Evolutionary conservation across 1,140 invertebrate species (phyloP), one percentile per base, ranked within the genome.

Genomic region (Zaprionus vittiger): DNA sequence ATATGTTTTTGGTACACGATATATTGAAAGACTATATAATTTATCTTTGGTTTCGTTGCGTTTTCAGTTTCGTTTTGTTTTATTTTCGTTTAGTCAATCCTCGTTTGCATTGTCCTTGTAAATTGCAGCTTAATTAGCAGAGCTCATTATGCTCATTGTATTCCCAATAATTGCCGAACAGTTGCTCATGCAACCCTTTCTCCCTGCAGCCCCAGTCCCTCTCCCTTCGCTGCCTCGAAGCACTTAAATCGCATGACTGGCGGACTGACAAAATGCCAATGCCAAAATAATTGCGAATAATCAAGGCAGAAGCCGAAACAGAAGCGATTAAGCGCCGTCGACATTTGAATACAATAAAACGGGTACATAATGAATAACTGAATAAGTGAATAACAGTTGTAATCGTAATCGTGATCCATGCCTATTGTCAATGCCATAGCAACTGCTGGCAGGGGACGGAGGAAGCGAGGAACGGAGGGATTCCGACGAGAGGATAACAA

Each of bases 251-350:
- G 76, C 77, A 73, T 77, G 77, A 63, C 47, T 28, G 47, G 31
- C 34, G 60, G 52, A 65, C 54, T 56, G 56, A 60, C 60, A 68
- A 71, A 66, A 65, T 65, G 67, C 56, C 78, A 81, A 81, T 85
- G 83, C 67, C 79, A 79, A 70, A 81, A 85, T 81, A 82, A 79
- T 79, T 85, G 72, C 38, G 81, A 65, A 77, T 83, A 80, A 80
- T 47, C 41, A 60, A 38, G 14, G 38, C 61, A 47, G 44, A 49
- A 28, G 24, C 55, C 9, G n/a, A 47, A 17, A n/a, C 6, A 59
- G 24, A 59, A 5, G 61, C 52, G 54, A 64, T 64, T 71, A 56
- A 55, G 24, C 54, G 57, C 60, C n/a, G 41, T 73, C 52, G 47
- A 52, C 26, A 69, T 68, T 47, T 62, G 37, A 62, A 57, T 68